Percentiles rank a stretch among this genome's conserved stretches.
Conservation (phyloP, 2,113 vertebrate species). For the Amphiprion percula region DNA sequence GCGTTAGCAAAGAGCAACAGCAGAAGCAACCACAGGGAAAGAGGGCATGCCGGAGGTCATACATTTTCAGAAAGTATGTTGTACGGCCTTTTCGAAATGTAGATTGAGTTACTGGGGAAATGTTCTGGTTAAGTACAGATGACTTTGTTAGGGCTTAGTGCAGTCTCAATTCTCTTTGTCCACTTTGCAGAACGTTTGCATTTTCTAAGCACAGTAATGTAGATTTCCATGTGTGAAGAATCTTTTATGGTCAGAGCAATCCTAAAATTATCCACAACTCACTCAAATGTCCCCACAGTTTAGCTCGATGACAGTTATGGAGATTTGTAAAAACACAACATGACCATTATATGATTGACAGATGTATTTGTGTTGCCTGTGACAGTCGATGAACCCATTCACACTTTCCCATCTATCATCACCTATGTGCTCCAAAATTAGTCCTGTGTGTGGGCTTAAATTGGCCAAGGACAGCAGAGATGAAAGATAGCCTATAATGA, state of each 20-base stretch:
- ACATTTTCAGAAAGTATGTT: too few relatives aligned
- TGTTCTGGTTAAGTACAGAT: background rate
- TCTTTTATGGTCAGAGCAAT: too few relatives aligned
- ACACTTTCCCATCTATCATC: slow-evolving; percentile 55
- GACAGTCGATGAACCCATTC: slow-evolving; percentile 49
- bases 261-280: too few relatives aligned
- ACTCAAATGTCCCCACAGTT: too few relatives aligned
- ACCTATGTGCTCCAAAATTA: slow-evolving; percentile 59
- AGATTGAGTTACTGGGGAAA: too few relatives aligned
- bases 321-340: slow-evolving; percentile 23
- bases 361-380: slow-evolving; percentile 17
- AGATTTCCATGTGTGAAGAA: background rate
- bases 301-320: too few relatives aligned
- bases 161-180: background rate
- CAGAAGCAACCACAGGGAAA: too few relatives aligned
- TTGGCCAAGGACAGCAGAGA: slow-evolving; percentile 79
- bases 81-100: too few relatives aligned
- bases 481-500: slow-evolving; percentile 77
- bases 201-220: background rate
- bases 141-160: background rate
- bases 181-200: background rate
- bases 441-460: slow-evolving; percentile 60
- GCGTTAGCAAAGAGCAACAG: too few relatives aligned
- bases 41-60: too few relatives aligned
- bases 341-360: slow-evolving; percentile 16